Base-by-base conservation (phyloP, 35 echinoderm and acorn worm genomes). In the Heliocidaris tuberculata region DNA sequence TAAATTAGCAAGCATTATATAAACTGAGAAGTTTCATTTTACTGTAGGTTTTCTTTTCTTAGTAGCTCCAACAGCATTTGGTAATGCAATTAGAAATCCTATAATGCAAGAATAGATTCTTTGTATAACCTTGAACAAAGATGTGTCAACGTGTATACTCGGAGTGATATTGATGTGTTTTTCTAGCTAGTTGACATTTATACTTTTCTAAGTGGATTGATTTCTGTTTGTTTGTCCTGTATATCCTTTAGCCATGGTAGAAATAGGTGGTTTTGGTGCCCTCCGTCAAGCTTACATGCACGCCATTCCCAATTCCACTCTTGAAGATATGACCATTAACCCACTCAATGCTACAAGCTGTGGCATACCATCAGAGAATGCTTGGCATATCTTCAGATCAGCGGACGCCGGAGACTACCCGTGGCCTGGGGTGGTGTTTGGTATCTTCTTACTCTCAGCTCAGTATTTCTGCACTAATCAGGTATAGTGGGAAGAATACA, bases 381-480 rank as follows among this genome's bases (percentile, higher is more conserved):
- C 96, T 31, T 97, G 95, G 95, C 98, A 99, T 85, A 97, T 99
- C 89, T 97, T 99, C 50, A 56, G 98, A 47, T 87, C 93, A 90
- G 96, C 97, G 0, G 47, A 48, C n/a, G 96, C 96, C 90, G 93
- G 96, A 0, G 95, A 95, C 59, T 96, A 96, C 56, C 98, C 98
- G 0, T 99, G 98, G 98, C 98, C 98, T 49, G 98, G 98, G 9
- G 97, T 97, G 17, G 48, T 99, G 12, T 97, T 99, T 88, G 98
- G 98, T 49, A 97, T 99, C 47, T 96, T 95, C 9, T 95, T 99
- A 31, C 95, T 99, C 9, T 99, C 98, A 16, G 95, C 96, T 30
- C 97, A 96, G 29, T 97, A 97, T 86, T 99, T 96, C 48, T 97
- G 98, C 90, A 99, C 98, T 85, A 99, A 99, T 86, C 98, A 99